Base-by-base conservation (phyloP, 1,140 invertebrate genomes). In the Macrostomum lignano region DNA sequence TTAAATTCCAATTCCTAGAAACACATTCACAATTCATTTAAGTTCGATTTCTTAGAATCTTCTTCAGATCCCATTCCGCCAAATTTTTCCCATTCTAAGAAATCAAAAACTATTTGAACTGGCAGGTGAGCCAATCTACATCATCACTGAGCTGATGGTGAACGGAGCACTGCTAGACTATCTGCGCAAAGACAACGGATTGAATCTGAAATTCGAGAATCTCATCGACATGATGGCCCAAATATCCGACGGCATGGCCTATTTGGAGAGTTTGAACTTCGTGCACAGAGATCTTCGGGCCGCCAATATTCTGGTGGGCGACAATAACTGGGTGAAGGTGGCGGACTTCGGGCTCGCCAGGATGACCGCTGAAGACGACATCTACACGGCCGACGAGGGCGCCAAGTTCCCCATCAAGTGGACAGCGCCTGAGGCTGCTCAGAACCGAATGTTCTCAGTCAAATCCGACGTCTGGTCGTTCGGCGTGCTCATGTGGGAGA, bases 101-200 rank as follows among this genome's bases (percentile, higher is more conserved):
- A n/a, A n/a, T n/a, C n/a, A n/a, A n/a, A n/a, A n/a, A n/a, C n/a
- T n/a, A n/a, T n/a, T n/a, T n/a, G 13, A 36, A 17, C 34, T 19
- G 23, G 29, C 28, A 20, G n/a, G n/a, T n/a, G n/a, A n/a, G n/a
- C 88, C 86, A 1, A 94, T 94, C 58, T 96, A 93, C 54, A 96
- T 98, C 44, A 86, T 98, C 40, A 94, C 88, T 7, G 88, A 94
- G 60, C 96, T 93, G 52, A 98, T 98, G 91, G 74, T 73, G 33
- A 75, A 84, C 46, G 88, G 88, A 28, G 96, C 96, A 58, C 62
- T 98, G 24, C 60, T 96, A 13, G 88, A 96, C 56, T 96, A 86
- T 56, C 55, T 98, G 35, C n/a, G n/a, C n/a, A n/a, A n/a, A n/a
- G n/a, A n/a, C n/a, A n/a, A 86, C 63, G 79, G 84, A 29, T 66